Evolutionary conservation across 1,140 invertebrate genomes (phyloP), one percentile per base, ranked within the genome.

Genomic region (Dolichoris vasculosae): DNA sequence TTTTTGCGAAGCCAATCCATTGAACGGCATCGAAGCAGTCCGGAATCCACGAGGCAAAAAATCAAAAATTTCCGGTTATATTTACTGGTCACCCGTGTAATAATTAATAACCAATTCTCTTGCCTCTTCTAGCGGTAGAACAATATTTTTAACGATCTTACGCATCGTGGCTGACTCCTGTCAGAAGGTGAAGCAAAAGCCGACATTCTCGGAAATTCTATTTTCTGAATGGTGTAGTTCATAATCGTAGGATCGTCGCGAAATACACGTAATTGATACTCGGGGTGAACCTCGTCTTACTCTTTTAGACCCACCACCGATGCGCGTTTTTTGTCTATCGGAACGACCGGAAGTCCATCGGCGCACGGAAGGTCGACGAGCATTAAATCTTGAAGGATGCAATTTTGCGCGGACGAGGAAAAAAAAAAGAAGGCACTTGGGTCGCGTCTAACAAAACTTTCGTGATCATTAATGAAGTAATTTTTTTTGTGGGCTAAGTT

Each of bases 51-150:
- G 30, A 26, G 55, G 69, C 30, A 82, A 82, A 82, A 76, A 76
- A 46, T 13, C 9, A 9, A 3, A 77, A 83, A 83, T 83, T 83
- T 83, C 82, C 73, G 82, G 73, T 83, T 40, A 71, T 59, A 43
- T 23, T 59, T 43, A 11, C 32, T 69, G 55, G 59, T 55, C 32
- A 40, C 23, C 9, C 30, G 51, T 82, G 40, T 55, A 40, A 83
- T 83, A 77, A 83, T 76, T 83, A 83, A 83, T 83, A 83, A 83
- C 73, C 82, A 40, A 30, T 35, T 43, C 38, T 40, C 15, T 26
- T 30, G 26, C 0, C 64, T 67, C 38, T 13, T 17, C 78, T 40
- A 2, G 26, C 77, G 35, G 2, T 0, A 9, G 17, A 55, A 30
- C 48, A 55, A 75, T 81, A 40, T 82, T 73, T 75, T 82, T 82